Percentiles rank a stretch among this genome's conserved stretches.
Conservation (phyloP, 1,140 invertebrate species). For the Potamilus streckersoni region DNA sequence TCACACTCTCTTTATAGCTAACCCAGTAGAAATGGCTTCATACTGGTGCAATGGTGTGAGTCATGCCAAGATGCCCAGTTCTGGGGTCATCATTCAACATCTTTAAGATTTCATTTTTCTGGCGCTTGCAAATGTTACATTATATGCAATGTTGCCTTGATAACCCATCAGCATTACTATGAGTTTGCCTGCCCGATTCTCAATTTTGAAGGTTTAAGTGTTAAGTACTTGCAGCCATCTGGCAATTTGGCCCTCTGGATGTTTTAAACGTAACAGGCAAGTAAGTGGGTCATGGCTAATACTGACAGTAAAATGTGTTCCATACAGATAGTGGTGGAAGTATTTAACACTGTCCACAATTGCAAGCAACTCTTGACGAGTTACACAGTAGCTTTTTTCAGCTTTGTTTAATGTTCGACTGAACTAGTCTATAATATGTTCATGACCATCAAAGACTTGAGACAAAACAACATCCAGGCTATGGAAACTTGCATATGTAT, state of each 20-base stretch:
- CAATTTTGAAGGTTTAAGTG: slow-evolving; percentile 41
- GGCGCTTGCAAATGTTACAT: not conserved
- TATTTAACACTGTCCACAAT: slow-evolving; percentile 1
- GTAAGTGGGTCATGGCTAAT: slow-evolving; percentile 3
- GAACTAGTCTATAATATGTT: slow-evolving; percentile 15
- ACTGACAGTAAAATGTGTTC: not conserved
- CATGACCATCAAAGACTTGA: slow-evolving; percentile 49
- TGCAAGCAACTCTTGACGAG: slow-evolving; percentile 28
- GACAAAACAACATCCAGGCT: slow-evolving; percentile 59
- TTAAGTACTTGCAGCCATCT: slow-evolving; percentile 47
- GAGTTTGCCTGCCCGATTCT: slow-evolving; percentile 36
- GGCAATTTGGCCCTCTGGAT: slow-evolving; percentile 26
- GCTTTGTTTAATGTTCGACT: slow-evolving; percentile 17
- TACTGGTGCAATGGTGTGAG: too few relatives aligned
- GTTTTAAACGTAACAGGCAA: slow-evolving; percentile 15
- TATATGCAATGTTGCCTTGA: slow-evolving; percentile 20
- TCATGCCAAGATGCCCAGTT: too few relatives aligned
- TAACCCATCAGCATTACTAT: slow-evolving; percentile 46
- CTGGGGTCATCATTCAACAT: too few relatives aligned
- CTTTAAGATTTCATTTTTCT: too few relatives aligned
- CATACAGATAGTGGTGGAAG: slow-evolving; percentile 11
- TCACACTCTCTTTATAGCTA: too few relatives aligned
- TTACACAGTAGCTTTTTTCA: slow-evolving; percentile 17
- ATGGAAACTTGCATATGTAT: too few relatives aligned
- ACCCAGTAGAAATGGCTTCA: too few relatives aligned